Percentiles rank a stretch among this genome's conserved stretches.
Evolutionary conservation across 1,140 invertebrate genomes (phyloP).

Genomic region (Cherax destructor): DNA sequence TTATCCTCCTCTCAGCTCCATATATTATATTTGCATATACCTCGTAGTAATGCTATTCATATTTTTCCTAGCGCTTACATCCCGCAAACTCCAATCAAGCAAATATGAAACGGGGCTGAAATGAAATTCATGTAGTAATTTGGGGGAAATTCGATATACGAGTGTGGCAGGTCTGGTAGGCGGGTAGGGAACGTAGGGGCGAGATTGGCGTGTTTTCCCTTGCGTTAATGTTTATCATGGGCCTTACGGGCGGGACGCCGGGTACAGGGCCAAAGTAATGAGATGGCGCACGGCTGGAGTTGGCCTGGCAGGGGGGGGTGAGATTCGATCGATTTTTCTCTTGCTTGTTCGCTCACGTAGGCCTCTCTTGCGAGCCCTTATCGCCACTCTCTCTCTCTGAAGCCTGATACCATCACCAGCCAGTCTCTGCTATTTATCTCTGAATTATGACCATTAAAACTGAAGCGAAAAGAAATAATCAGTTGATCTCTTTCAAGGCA

Average conservation of each 20-base stretch:
- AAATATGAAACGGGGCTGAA: slow-evolving; percentile 35
- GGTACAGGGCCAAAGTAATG: slow-evolving; percentile 39
- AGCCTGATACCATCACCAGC: neutral
- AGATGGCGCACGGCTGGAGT: slow-evolving; percentile 35
- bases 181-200: slow-evolving; percentile 31
- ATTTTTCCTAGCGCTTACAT: slow-evolving; percentile 3
- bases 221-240: slow-evolving; percentile 57
- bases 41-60: neutral
- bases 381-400: neutral
- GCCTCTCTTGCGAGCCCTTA: neutral
- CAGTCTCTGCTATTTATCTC: neutral
- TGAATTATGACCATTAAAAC: neutral
- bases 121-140: slow-evolving; percentile 45
- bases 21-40: slow-evolving; percentile 1
- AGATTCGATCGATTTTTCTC: slow-evolving; percentile 42
- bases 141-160: slow-evolving; percentile 44
- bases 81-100: slow-evolving; percentile 35
- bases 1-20: neutral
- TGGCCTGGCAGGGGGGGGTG: slow-evolving; percentile 11
- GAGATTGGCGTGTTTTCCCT: slow-evolving; percentile 54
- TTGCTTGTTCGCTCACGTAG: slow-evolving; percentile 1
- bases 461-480: slow-evolving; percentile 35
- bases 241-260: slow-evolving; percentile 39
- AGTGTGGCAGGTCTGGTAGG: slow-evolving; percentile 20
- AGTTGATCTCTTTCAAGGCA: slow-evolving; percentile 57